Conservation (phyloP, 2,888 invertebrate genomes). For the Latrodectus elegans region DNA sequence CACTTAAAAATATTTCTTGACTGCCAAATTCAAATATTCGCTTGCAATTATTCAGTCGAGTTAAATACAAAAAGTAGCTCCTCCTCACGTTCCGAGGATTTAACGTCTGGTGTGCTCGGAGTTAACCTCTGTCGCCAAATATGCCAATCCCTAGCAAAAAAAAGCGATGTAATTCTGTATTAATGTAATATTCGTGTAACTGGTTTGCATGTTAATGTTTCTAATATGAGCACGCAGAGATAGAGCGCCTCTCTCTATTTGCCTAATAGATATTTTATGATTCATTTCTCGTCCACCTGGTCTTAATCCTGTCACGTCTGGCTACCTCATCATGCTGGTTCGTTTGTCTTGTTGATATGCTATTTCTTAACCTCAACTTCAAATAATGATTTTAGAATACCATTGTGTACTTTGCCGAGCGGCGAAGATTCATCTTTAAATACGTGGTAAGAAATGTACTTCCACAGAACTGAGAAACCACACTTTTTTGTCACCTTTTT, state of each 20-base stretch:
- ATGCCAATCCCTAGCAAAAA: background rate
- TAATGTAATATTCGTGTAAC: constrained; percentile 29
- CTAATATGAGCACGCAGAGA: constrained; percentile 36
- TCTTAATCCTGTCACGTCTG: constrained; percentile 43
- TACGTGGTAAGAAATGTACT: too few species aligned
- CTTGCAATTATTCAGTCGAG: background rate
- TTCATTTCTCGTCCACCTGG: constrained; percentile 51
- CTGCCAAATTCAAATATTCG: too few species aligned
- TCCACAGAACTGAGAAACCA: too few species aligned
- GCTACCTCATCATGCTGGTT: constrained; percentile 27
- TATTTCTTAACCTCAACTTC: background rate
- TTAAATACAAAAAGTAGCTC: background rate
- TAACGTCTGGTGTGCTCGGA: too few species aligned
- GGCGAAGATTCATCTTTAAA: too few species aligned
- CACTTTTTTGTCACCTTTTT: too few species aligned
- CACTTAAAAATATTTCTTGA: too few species aligned
- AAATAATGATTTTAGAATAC: constrained; percentile 10
- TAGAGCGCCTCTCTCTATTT: constrained; percentile 29
- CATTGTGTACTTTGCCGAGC: too few species aligned
- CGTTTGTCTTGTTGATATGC: constrained; percentile 30
- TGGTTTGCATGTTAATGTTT: constrained; percentile 33
- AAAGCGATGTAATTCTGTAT: constrained; percentile 35
- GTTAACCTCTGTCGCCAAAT: background rate
- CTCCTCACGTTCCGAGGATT: too few species aligned
- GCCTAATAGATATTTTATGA: constrained; percentile 48